phyloP scores from a whole-genome alignment of 2,797 vertebrate genomes.

The Telmatherina bonti region DNA sequence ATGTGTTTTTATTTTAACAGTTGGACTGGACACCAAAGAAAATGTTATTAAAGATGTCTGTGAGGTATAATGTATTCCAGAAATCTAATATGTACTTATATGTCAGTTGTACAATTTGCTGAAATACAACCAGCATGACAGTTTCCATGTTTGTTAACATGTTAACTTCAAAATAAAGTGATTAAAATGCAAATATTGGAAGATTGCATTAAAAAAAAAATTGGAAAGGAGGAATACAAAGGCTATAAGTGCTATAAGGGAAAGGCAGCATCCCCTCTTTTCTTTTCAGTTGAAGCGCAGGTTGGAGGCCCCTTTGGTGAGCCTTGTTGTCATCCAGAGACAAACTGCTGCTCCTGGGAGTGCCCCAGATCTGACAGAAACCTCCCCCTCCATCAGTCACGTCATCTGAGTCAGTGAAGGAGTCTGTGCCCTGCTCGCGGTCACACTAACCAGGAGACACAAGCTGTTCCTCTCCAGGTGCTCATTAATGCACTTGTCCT shows the following conservation, averaged over 20 bases:
- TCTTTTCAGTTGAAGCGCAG: constrained; percentile 88
- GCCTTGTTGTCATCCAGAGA: constrained; percentile 93
- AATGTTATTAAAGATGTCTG: background rate
- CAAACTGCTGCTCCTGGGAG: constrained; percentile 94
- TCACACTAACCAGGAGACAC: constrained; percentile 85
- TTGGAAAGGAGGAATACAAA: constrained; percentile 4
- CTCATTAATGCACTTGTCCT: constrained; percentile 87
- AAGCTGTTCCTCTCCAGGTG: constrained; percentile 89
- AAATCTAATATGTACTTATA: background rate
- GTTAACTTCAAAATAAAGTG: background rate
- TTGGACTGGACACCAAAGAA: constrained; percentile 19
- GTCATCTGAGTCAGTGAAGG: constrained; percentile 81
- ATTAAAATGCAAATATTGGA: background rate
- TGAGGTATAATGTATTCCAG: background rate
- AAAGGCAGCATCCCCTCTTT: constrained; percentile 81
- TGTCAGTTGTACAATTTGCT: background rate
- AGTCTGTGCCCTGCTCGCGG: constrained; percentile 81
- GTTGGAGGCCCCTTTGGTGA: constrained; percentile 89
- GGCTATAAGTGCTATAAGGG: constrained; percentile 27
- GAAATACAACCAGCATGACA: background rate
- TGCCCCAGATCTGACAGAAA: constrained; percentile 94
- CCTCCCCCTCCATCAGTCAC: constrained; percentile 85
- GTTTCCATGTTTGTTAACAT: background rate
- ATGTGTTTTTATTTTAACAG: constrained; percentile 43
- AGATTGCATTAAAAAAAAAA: constrained; percentile 21